Conservation (phyloP, 53 echinoderm and acorn worm genomes). For the Temnopleurus reevesii region DNA sequence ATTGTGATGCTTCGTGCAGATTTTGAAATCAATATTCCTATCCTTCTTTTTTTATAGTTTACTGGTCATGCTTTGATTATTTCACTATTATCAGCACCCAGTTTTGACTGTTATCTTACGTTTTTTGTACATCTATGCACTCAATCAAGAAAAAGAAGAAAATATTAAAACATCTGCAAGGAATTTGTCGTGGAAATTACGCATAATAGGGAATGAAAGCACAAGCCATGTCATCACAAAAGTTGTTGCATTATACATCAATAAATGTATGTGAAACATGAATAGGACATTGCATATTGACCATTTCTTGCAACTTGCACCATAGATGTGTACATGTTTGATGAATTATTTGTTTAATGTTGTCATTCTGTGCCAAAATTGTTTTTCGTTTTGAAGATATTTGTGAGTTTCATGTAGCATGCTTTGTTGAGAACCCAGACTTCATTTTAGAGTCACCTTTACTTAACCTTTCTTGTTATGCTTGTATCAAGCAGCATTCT, state of each 20-base stretch:
- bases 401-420: not conserved
- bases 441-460: not conserved
- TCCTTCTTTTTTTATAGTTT: conserved; percentile 27
- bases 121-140: not conserved
- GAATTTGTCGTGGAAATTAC: not conserved
- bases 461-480: not conserved
- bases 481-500: not conserved
- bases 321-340: not conserved
- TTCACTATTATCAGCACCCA: not conserved
- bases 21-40: not conserved
- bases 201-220: not conserved
- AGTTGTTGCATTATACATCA: not conserved
- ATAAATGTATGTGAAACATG: not conserved
- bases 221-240: not conserved
- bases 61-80: conserved; percentile 4
- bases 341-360: not conserved
- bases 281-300: not conserved
- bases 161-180: not conserved
- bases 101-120: not conserved
- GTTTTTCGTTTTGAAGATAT: not conserved
- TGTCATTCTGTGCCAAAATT: not conserved
- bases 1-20: conserved; percentile 23
- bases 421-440: not conserved
- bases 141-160: not conserved
- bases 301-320: conserved; percentile 25